Base-by-base conservation (phyloP, 92 coral and sea anemone genomes). In the Palythoa caribaeorum region DNA sequence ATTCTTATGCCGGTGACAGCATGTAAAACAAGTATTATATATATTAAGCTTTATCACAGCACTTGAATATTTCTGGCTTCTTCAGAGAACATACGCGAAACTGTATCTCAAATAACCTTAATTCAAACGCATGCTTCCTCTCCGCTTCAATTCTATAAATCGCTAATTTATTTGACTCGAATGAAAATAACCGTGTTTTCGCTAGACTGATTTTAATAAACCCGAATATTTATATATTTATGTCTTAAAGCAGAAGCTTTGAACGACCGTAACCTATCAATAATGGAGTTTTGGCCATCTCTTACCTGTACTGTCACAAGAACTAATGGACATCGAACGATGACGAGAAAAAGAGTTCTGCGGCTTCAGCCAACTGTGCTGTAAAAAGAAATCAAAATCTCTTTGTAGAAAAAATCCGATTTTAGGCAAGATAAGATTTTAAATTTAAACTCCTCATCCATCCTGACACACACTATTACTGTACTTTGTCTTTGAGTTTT, bases 261-360 rank as follows among this genome's bases (percentile, higher is more conserved):
- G 3, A 40, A 16, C 9, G 47, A 76, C 38, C 2, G 60, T n/a
- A 21, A 28, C 37, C 1, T 63, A 16, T 63, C 5, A 63, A 2
- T 63, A n/a, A 8, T 63, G 28, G 70, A 17, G 8, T 63, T 63
- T 40, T 47, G 16, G 2, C n/a, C 70, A 16, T 38, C 0, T 21
- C 38, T 51, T 55, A 81, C 76, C 99, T 85, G 99, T 92, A 83
- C 99, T 97, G 87, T 97, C 99, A 65, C 94, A 94, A 1, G 99
- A 97, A 53, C 99, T 95, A 17, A 92, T 59, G 9, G 94, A 91
- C 69, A 96, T 79, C 4, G 98, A 95, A 0, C 99, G 94, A 69
- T 92, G 87, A 68, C 92, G 88, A 37, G 86, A 81, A 48, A 81
- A 81, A n/a, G 96, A 93, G 38, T 89, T 70, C 83, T 95, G 96